Evolutionary conservation across 2,113 vertebrate species (phyloP).

Genomic region (Aviceda subcristata): DNA sequence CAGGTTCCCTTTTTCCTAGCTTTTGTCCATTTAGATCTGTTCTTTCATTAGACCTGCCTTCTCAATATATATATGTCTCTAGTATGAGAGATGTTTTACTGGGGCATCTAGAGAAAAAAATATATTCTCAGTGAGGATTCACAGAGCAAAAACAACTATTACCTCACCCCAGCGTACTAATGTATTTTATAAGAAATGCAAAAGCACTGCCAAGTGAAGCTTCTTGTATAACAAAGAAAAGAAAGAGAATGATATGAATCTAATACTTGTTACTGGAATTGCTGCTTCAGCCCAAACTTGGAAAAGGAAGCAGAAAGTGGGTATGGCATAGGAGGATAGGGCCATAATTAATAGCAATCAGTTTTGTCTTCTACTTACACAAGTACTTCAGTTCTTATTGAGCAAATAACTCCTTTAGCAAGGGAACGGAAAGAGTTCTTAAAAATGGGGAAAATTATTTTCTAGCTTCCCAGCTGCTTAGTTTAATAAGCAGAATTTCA

Average conservation of each 20-base stretch:
- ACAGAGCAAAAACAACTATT: neutral
- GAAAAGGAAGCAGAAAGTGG: neutral
- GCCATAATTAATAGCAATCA: neutral
- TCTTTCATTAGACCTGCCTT: neutral
- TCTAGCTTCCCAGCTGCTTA: neutral
- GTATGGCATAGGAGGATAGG: neutral
- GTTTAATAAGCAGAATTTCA: neutral
- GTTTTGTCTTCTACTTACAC: neutral
- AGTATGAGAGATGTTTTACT: neutral
- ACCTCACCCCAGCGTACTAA: neutral
- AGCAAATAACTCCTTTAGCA: neutral
- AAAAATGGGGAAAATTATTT: neutral
- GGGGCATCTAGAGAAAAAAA: neutral
- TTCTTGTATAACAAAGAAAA: neutral
- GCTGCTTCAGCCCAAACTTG: neutral
- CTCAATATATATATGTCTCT: neutral
- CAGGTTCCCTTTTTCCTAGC: neutral
- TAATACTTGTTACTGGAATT: neutral
- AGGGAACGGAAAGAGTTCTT: neutral
- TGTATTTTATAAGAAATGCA: neutral
- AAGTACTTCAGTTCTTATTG: neutral
- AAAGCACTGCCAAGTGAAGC: neutral
- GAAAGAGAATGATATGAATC: neutral
- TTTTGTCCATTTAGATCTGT: neutral
- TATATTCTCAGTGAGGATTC: neutral